Evolutionary conservation across 1,140 invertebrate genomes (phyloP), one percentile per base, ranked within the genome.

Genomic region (Ptiloglossa arizonensis): DNA sequence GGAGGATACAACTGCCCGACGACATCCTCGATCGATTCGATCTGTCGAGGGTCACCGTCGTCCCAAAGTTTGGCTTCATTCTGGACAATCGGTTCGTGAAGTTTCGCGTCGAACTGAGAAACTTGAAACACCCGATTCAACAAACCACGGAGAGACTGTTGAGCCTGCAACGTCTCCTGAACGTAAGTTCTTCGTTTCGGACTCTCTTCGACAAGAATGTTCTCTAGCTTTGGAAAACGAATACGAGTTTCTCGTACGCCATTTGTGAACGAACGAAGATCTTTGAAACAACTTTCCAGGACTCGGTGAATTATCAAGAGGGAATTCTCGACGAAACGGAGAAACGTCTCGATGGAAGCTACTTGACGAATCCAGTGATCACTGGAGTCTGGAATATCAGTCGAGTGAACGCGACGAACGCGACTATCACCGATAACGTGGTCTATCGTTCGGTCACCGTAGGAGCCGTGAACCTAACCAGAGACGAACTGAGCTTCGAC

Each of bases 61-160:
- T 91, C 46, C 87, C 90, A 9, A 89, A 87, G 68, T 76, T 84
- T 22, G 90, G 89, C 50, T 89, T 90, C 41, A 17, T 90, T 0
- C 66, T 74, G 46, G 70, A 57, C 2, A 87, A 89, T 62, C 59
- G 32, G 27, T 80, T 91, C 27, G 72, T 89, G 11, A 78, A 81
- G 60, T 57, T 91, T 8, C 66, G 88, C 6, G 69, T 84, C 0
- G 62, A 68, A 9, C 56, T 90, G 17, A 76, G 11, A 0, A 71
- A 86, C 24, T 29, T 82, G 8, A 5, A 59, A 5, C 73, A 63
- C 35, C 77, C 81, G 0, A 44, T 80, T 41, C 62, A 86, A 48
- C 52, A 74, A 13, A 79, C 87, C 35, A 85, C 71, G 1, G 68
- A 81, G 46, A 85, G 78, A 19, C 59, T 89, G 5, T n/a, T 87